phyloP scores from a whole-genome alignment of 2,113 vertebrate species.

The Pituophis catenifer region DNA sequence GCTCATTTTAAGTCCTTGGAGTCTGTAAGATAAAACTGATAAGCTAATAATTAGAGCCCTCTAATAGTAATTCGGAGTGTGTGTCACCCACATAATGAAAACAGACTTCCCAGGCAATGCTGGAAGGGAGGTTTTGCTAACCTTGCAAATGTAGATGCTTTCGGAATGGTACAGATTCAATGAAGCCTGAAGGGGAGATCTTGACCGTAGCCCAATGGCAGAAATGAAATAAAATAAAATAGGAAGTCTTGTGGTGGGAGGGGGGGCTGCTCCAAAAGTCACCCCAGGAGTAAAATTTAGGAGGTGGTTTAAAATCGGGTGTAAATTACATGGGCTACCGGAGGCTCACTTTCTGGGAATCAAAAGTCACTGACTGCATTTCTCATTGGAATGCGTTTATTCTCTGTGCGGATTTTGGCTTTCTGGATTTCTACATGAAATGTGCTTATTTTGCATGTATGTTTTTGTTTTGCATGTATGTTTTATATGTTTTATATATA shows the following conservation, averaged over 20 bases:
- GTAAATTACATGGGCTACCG: not conserved
- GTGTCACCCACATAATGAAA: not conserved
- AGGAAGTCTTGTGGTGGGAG: too few relatives aligned
- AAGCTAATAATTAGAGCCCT: not conserved
- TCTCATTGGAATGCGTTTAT: not conserved
- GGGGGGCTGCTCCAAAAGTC: not conserved
- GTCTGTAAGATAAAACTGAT: not conserved
- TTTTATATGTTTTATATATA: too few relatives aligned
- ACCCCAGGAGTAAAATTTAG: not conserved
- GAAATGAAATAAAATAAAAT: too few relatives aligned
- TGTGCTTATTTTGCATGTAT: not conserved
- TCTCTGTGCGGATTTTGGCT: not conserved
- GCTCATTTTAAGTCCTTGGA: not conserved
- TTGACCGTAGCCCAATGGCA: not conserved
- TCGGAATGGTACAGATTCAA: accelerated
- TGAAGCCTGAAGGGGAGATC: accelerated
- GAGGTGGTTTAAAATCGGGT: too few relatives aligned
- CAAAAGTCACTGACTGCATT: not conserved
- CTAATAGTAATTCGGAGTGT: not conserved
- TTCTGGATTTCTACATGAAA: not conserved
- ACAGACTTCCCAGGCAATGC: not conserved
- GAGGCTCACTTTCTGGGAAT: not conserved
- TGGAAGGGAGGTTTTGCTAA: not conserved
- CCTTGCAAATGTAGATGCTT: accelerated
- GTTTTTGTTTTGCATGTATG: not conserved